A percentile compares a stretch with the other conserved stretches of the same genome.
Conservation (phyloP, 2,113 vertebrate species). For the Condylura cristata region DNA sequence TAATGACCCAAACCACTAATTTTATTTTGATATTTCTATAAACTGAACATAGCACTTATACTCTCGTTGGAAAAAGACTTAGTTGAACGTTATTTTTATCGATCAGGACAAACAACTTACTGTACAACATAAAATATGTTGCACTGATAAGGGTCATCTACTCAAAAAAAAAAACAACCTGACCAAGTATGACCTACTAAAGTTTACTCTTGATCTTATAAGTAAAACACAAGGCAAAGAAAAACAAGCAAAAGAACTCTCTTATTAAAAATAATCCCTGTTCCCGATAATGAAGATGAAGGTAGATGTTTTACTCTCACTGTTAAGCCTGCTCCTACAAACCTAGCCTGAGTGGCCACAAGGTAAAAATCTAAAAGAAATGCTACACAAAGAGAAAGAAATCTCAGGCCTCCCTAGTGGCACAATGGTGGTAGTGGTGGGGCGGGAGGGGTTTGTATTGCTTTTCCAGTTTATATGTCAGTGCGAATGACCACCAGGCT, state of each 20-base stretch:
- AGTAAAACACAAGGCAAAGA: constrained; percentile 5
- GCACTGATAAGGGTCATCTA: background rate
- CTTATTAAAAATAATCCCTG: background rate
- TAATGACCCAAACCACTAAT: background rate
- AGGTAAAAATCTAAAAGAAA: background rate
- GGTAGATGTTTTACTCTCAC: background rate
- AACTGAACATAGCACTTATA: background rate
- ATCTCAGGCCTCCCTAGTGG: no score
- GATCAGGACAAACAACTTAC: background rate
- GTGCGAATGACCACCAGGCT: background rate
- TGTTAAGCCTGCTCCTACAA: background rate
- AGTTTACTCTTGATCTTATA: background rate
- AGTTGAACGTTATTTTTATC: background rate
- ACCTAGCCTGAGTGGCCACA: background rate
- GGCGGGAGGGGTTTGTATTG: no score
- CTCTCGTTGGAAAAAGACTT: background rate
- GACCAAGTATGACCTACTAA: background rate
- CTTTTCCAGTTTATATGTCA: background rate
- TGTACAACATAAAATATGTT: background rate
- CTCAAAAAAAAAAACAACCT: constrained; percentile 1
- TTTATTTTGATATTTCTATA: background rate
- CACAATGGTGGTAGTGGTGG: no score
- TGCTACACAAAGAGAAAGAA: background rate
- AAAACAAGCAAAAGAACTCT: background rate
- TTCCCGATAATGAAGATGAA: background rate